phyloP scores from a whole-genome alignment of 1,140 invertebrate genomes.

The Zaprionus capensis region DNA sequence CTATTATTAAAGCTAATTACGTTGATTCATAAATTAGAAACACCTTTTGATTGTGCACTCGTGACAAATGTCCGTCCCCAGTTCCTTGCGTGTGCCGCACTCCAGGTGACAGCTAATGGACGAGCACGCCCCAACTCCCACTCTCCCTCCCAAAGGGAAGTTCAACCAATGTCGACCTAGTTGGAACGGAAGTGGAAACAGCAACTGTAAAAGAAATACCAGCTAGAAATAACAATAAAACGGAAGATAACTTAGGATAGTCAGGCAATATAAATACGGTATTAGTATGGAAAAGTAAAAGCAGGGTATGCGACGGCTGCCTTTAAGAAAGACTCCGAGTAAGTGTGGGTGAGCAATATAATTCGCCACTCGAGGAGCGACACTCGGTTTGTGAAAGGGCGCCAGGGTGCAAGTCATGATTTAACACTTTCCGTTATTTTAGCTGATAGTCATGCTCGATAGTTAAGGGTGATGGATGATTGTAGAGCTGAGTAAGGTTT shows the following conservation, averaged over 20 bases:
- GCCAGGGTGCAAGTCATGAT: constrained; percentile 29
- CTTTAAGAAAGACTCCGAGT: not conserved
- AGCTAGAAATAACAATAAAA: not conserved
- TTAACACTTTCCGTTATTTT: constrained; percentile 15
- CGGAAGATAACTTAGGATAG: not conserved
- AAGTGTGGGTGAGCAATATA: not conserved
- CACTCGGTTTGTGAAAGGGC: not conserved
- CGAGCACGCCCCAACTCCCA: not conserved
- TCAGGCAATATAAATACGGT: not conserved
- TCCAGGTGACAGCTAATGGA: constrained; percentile 27
- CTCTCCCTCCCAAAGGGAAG: no score
- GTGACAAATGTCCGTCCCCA: constrained; percentile 54
- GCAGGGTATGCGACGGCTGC: not conserved
- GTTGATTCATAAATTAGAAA: constrained; percentile 79
- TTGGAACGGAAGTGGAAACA: not conserved
- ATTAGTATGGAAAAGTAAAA: not conserved
- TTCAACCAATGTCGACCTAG: constrained; percentile 16
- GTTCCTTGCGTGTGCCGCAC: constrained; percentile 32
- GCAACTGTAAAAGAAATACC: no score
- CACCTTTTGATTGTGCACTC: constrained; percentile 73
- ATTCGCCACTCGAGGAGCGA: constrained; percentile 10
- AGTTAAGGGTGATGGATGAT: constrained; percentile 29
- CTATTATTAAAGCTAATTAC: constrained; percentile 75
- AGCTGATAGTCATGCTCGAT: constrained; percentile 21
- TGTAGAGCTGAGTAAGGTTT: not conserved